These are phyloP conservation scores for Catharus ustulatus DNA, from an alignment of 2,797 vertebrate species.

Conservation along the genomic window DNA sequence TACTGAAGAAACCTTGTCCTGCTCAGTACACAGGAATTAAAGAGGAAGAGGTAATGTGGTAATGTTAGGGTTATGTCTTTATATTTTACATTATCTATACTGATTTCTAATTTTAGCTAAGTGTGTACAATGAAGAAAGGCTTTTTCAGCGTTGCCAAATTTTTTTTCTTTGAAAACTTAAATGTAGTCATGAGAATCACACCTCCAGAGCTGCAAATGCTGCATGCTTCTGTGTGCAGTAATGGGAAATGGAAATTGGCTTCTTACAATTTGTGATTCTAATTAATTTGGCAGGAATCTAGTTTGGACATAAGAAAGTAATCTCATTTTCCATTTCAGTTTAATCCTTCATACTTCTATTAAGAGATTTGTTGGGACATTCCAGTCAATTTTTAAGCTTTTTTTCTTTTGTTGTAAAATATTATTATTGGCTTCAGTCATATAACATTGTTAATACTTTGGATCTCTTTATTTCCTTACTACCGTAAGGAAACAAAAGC, in stretches of 20 bases:
- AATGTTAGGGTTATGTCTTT: not conserved
- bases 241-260: not conserved
- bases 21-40: constrained; percentile 83
- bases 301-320: not conserved
- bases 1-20: constrained; percentile 88
- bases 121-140: not conserved
- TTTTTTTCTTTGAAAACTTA: not conserved
- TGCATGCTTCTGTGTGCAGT: not conserved
- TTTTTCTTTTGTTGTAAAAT: not conserved
- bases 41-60: constrained; percentile 92
- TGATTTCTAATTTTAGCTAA: not conserved
- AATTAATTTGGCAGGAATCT: not conserved
- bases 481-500: not conserved
- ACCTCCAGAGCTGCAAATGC: not conserved
- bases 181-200: not conserved
- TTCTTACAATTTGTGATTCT: not conserved
- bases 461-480: not conserved
- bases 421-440: not conserved
- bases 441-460: not conserved
- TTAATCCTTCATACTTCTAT: not conserved
- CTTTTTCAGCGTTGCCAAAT: not conserved
- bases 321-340: not conserved
- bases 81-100: not conserved
- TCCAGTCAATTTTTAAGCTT: not conserved
- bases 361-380: not conserved